These are phyloP conservation scores for Drosophila neocordata DNA, from an alignment of 1,140 invertebrate genomes.

Conservation along the genomic window DNA sequence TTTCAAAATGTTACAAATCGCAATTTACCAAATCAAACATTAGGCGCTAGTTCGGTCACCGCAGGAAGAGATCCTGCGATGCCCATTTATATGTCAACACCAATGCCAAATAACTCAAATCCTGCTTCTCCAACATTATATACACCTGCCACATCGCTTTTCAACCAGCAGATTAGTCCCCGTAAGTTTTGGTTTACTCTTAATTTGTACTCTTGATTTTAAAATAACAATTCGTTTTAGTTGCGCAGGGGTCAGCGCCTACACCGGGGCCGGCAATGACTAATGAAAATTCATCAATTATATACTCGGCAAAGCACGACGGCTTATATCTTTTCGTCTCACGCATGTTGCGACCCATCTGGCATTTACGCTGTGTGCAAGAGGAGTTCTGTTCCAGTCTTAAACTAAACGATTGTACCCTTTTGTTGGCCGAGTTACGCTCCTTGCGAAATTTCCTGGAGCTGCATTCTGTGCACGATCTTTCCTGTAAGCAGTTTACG, in stretches of 20 bases:
- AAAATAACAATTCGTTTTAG: constrained; percentile 21
- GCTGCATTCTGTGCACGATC: constrained; percentile 75
- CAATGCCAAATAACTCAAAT: constrained; percentile 56
- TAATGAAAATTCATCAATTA: constrained; percentile 53
- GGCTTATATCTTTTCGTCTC: constrained; percentile 95
- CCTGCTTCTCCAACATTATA: constrained; percentile 4
- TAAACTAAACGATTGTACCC: constrained; percentile 83
- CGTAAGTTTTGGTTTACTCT: constrained; percentile 44
- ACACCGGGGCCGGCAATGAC: constrained; percentile 13
- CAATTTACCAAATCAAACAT: constrained; percentile 44
- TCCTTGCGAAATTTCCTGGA: constrained; percentile 83
- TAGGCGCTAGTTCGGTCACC: constrained; percentile 14
- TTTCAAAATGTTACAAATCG: constrained; percentile 47
- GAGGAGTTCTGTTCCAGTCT: constrained; percentile 82
- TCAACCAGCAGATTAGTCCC: constrained; percentile 65
- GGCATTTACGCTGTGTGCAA: constrained; percentile 89
- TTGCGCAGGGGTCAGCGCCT: constrained; percentile 64
- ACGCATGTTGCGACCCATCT: constrained; percentile 92
- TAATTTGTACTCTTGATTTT: neutral
- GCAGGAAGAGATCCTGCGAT: constrained; percentile 42
- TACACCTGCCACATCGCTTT: constrained; percentile 29
- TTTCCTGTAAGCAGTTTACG: constrained; percentile 55
- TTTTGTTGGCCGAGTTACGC: constrained; percentile 83
- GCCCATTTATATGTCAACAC: constrained; percentile 78
- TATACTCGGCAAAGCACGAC: constrained; percentile 91